Evolutionary conservation across 2,888 invertebrate genomes (phyloP).

Genomic region (Macrophya annulata): DNA sequence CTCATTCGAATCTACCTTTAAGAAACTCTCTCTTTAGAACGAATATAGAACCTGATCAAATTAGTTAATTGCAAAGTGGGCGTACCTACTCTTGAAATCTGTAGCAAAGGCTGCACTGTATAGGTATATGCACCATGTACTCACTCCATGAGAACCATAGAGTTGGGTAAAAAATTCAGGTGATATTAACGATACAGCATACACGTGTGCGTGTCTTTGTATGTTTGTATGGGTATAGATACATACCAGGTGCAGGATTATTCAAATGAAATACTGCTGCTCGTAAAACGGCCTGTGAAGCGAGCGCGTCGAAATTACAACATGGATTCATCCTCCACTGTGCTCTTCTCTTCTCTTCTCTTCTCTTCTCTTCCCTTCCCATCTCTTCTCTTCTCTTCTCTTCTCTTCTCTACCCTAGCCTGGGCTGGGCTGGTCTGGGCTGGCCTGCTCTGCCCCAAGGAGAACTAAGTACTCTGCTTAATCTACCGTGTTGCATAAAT

Average conservation of each 20-base stretch:
- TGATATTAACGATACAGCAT: background rate
- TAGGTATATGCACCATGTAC: background rate
- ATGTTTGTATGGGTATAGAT: background rate
- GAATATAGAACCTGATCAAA: conserved; percentile 23
- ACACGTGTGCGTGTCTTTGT: background rate
- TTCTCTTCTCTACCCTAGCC: no score
- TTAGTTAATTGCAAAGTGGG: conserved; percentile 50
- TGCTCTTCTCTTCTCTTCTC: background rate
- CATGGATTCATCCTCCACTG: conserved; percentile 56
- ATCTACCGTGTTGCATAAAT: conserved; percentile 74
- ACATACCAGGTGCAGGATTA: conserved; percentile 43
- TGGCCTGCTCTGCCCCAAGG: conserved; percentile 38
- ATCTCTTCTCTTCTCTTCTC: background rate
- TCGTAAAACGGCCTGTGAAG: conserved; percentile 62
- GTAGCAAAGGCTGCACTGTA: background rate
- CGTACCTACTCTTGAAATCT: background rate
- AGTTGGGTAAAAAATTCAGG: conserved; percentile 12
- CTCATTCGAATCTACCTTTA: background rate
- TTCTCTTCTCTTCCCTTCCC: background rate
- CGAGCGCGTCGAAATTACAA: conserved; percentile 61
- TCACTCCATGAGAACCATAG: conserved; percentile 16
- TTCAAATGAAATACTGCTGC: conserved; percentile 54
- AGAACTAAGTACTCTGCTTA: conserved; percentile 68
- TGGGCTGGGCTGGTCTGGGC: background rate
- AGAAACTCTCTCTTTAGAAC: background rate